Percentiles rank a stretch among this genome's conserved stretches.
Conservation (phyloP, 2,888 invertebrate species). For the Sphaerophoria rueppellii region DNA sequence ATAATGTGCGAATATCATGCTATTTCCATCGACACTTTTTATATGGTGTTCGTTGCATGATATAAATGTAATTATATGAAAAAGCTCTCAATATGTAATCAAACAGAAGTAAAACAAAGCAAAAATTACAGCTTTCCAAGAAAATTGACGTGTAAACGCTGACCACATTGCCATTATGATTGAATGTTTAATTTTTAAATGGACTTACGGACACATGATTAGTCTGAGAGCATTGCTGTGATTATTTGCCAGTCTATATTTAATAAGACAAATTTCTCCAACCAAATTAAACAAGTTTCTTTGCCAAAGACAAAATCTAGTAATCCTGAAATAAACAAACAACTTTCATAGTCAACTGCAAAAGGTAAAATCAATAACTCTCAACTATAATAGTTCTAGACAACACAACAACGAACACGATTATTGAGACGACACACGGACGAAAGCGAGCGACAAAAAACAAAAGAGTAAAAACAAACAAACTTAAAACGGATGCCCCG, state of each 20-base stretch:
- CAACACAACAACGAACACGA: background rate
- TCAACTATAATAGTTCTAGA: constrained; percentile 28
- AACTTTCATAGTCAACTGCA: constrained; percentile 41
- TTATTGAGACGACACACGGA: no score
- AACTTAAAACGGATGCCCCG: background rate
- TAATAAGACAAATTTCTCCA: background rate
- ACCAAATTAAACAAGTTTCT: background rate
- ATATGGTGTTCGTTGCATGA: constrained; percentile 1
- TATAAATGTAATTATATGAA: background rate
- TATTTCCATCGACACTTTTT: constrained; percentile 3
- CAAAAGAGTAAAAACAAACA: no score
- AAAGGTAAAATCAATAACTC: constrained; percentile 38
- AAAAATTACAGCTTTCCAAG: background rate
- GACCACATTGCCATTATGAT: background rate
- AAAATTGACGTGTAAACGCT: background rate
- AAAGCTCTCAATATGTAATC: constrained; percentile 1
- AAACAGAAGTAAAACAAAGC: background rate
- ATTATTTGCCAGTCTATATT: background rate
- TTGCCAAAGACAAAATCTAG: background rate
- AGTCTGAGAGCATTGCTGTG: no score
- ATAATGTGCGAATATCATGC: constrained; percentile 22
- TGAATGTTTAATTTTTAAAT: background rate
- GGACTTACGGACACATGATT: background rate
- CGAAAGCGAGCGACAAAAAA: background rate
- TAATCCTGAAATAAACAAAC: constrained; percentile 28